Conservation (phyloP, 2,888 invertebrate genomes). For the Lampropteryx suffumata region DNA sequence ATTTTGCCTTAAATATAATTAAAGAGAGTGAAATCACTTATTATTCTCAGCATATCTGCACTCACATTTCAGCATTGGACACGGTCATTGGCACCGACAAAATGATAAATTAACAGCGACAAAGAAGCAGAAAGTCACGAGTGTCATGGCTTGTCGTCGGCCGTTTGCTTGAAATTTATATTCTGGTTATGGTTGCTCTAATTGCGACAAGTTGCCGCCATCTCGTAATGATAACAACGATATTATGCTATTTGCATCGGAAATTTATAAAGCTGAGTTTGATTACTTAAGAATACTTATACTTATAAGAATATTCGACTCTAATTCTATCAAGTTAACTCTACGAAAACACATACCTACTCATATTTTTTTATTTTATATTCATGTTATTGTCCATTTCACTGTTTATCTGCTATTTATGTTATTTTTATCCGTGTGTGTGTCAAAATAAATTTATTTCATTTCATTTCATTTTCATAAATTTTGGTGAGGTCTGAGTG, state of each 20-base stretch:
- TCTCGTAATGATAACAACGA: conserved; percentile 22
- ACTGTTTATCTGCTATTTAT: no score
- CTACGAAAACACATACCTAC: no score
- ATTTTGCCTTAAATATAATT: conserved; percentile 6
- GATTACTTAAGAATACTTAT: no score
- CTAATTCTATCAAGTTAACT: no score
- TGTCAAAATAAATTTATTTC: no score
- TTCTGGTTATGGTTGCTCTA: conserved; percentile 46
- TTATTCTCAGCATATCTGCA: neutral
- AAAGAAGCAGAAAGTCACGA: conserved; percentile 46
- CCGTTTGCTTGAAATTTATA: conserved; percentile 44
- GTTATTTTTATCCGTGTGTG: no score
- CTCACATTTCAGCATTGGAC: conserved; percentile 1
- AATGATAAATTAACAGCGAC: conserved; percentile 49
- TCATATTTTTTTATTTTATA: no score
- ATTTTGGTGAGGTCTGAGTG: no score
- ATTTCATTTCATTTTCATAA: no score
- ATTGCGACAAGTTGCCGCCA: conserved; percentile 54
- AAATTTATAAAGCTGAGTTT: conserved; percentile 1
- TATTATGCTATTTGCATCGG: conserved; percentile 20
- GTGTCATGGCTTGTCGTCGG: conserved; percentile 36
- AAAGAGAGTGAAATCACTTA: conserved; percentile 7
- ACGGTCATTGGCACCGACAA: neutral
- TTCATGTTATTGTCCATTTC: no score
- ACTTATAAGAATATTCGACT: no score